Percentiles rank a stretch among this genome's conserved stretches.
phyloP scores from a whole-genome alignment of 2,113 vertebrate genomes.

The Carassius gibelio region DNA sequence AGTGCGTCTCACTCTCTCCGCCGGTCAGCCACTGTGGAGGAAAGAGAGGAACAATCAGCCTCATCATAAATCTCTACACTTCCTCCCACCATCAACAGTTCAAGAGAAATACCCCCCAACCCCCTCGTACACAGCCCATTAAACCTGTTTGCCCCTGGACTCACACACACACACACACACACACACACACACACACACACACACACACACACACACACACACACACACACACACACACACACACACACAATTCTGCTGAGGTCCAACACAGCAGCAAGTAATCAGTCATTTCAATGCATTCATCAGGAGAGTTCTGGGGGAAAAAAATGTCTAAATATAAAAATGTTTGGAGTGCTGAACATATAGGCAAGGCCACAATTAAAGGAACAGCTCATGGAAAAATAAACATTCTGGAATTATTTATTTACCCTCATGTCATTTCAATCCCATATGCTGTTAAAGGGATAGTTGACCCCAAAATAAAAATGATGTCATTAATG shows the following conservation, averaged over 20 bases:
- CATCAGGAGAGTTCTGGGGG: not conserved
- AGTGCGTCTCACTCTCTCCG: slow-evolving; percentile 46
- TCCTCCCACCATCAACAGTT: slow-evolving; percentile 59
- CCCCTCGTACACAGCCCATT: slow-evolving; percentile 56
- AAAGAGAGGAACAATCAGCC: slow-evolving; percentile 57
- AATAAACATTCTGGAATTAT: not conserved
- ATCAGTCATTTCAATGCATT: slow-evolving; percentile 12
- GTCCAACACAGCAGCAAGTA: slow-evolving; percentile 4
- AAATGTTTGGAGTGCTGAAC: not conserved
- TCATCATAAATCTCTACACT: slow-evolving; percentile 61
- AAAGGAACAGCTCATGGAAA: not conserved
- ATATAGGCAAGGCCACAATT: not conserved
- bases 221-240: not conserved
- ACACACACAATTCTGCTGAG: not conserved
- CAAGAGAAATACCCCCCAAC: slow-evolving; percentile 53
- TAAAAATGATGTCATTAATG: too few relatives aligned
- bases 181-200: not conserved
- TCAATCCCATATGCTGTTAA: not conserved
- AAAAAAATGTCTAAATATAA: not conserved
- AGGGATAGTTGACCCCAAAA: too few relatives aligned
- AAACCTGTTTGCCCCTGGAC: slow-evolving; percentile 52
- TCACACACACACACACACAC: not conserved
- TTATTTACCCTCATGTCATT: not conserved
- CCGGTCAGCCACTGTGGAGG: slow-evolving; percentile 49
- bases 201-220: not conserved